A percentile compares a stretch with the other conserved stretches of the same genome.
These are phyloP conservation scores for Thysanoteuthis rhombus DNA, from an alignment of 2,888 invertebrate species.

Conservation along the genomic window DNA sequence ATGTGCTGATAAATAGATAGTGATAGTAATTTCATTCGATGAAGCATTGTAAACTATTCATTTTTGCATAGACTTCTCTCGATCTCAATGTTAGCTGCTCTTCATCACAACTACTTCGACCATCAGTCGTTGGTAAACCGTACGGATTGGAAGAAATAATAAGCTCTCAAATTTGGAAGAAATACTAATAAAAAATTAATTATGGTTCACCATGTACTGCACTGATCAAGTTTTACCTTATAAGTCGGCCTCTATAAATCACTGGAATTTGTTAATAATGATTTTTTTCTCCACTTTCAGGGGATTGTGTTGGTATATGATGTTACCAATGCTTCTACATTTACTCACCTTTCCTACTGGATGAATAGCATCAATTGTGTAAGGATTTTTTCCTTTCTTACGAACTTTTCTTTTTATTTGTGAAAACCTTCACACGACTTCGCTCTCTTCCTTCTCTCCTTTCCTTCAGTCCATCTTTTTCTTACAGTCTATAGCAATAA, in stretches of 20 bases:
- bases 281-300: slow-evolving; percentile 63
- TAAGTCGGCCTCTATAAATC: background rate
- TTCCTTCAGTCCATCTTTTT: background rate
- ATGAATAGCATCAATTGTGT: slow-evolving; percentile 89
- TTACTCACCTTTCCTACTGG: slow-evolving; percentile 90
- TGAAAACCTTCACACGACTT: background rate
- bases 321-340: slow-evolving; percentile 88
- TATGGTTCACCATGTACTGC: too few species aligned
- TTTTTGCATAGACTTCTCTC: too few species aligned
- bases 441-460: background rate
- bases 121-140: too few species aligned
- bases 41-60: too few species aligned
- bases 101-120: too few species aligned
- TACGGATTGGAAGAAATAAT: too few species aligned
- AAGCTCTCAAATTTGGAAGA: too few species aligned
- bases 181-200: too few species aligned
- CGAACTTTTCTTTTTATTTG: background rate
- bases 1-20: too few species aligned
- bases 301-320: slow-evolving; percentile 91
- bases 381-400: slow-evolving; percentile 45
- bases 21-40: too few species aligned
- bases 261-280: background rate
- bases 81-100: too few species aligned
- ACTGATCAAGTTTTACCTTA: too few species aligned
- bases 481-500: background rate